Percentiles rank a stretch among this genome's conserved stretches.
Conservation (phyloP, 2,888 invertebrate species). For the Tipula unca region DNA sequence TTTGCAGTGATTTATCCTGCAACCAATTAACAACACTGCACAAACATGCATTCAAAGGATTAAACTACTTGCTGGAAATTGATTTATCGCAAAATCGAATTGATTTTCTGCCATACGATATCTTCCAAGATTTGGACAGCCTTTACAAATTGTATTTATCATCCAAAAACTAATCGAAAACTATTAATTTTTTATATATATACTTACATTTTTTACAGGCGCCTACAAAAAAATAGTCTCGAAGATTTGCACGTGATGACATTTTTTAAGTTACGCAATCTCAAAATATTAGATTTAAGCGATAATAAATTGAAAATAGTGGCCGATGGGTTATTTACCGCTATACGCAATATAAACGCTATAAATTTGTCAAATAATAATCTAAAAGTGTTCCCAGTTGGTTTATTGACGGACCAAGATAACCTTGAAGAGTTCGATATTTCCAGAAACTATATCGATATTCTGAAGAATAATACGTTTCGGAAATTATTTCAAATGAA, state of each 20-base stretch:
- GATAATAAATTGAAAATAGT: slow-evolving; percentile 48
- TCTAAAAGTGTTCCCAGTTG: slow-evolving; percentile 44
- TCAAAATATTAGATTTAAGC: slow-evolving; percentile 54
- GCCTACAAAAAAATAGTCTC: slow-evolving; percentile 51
- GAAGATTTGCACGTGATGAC: slow-evolving; percentile 46
- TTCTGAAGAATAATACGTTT: slow-evolving; percentile 46
- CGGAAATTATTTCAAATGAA: slow-evolving; percentile 45
- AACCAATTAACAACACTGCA: slow-evolving; percentile 56
- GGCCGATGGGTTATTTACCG: slow-evolving; percentile 47
- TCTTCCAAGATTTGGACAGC: slow-evolving; percentile 51
- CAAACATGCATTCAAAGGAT: slow-evolving; percentile 52
- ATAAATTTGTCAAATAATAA: slow-evolving; percentile 40
- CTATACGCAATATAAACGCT: slow-evolving; percentile 36
- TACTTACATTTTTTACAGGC: slow-evolving; percentile 43
- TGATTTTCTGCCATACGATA: slow-evolving; percentile 50
- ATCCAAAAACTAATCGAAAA: no score
- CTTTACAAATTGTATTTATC: slow-evolving; percentile 50
- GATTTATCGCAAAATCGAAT: slow-evolving; percentile 61
- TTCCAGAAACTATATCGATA: slow-evolving; percentile 50
- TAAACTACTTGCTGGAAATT: slow-evolving; percentile 50
- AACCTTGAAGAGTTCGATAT: slow-evolving; percentile 56
- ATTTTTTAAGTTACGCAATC: slow-evolving; percentile 46
- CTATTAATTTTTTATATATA: no score
- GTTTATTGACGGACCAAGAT: slow-evolving; percentile 45
- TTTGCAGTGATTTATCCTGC: slow-evolving; percentile 55